Evolutionary conservation across 37 sponge, comb jelly and placozoan species (phyloP).

Genomic region (Eunapius fragilis): DNA sequence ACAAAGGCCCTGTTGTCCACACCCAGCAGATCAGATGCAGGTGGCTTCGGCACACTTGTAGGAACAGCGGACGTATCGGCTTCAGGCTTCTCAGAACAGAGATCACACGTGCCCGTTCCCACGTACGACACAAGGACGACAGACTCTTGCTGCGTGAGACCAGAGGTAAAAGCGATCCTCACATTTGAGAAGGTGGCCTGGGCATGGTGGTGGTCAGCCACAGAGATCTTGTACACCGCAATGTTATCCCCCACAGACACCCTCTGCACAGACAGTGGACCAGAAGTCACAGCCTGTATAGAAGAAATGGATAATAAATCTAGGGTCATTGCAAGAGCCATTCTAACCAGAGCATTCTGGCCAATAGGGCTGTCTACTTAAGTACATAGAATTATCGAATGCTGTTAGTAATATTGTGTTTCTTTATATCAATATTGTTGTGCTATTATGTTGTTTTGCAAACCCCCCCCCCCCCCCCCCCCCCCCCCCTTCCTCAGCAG

Average conservation of each 20-base stretch:
- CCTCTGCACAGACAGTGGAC: constrained; percentile 22
- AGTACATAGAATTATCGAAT: no score
- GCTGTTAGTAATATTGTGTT: no score
- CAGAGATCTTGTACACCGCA: constrained; percentile 21
- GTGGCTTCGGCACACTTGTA: not conserved
- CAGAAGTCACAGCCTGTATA: constrained; percentile 33
- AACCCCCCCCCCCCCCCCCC: not conserved
- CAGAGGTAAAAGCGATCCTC: constrained; percentile 20
- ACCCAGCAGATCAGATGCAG: not conserved
- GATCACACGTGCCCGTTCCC: not conserved
- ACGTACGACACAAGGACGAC: constrained; percentile 18
- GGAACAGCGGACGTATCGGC: not conserved
- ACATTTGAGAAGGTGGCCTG: constrained; percentile 31
- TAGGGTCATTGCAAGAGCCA: no score
- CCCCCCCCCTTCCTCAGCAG: not conserved
- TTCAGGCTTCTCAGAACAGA: not conserved
- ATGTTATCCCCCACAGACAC: not conserved
- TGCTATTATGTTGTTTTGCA: not conserved
- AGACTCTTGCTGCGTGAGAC: constrained; percentile 44
- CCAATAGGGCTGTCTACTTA: no score
- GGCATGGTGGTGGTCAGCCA: constrained; percentile 27
- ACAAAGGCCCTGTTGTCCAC: not conserved
- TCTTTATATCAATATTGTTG: no score
- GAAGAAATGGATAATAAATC: not conserved
- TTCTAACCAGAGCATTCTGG: no score